These are phyloP conservation scores for Acanthiza pusilla DNA, from an alignment of 2,797 vertebrate species.

Conservation along the genomic window DNA sequence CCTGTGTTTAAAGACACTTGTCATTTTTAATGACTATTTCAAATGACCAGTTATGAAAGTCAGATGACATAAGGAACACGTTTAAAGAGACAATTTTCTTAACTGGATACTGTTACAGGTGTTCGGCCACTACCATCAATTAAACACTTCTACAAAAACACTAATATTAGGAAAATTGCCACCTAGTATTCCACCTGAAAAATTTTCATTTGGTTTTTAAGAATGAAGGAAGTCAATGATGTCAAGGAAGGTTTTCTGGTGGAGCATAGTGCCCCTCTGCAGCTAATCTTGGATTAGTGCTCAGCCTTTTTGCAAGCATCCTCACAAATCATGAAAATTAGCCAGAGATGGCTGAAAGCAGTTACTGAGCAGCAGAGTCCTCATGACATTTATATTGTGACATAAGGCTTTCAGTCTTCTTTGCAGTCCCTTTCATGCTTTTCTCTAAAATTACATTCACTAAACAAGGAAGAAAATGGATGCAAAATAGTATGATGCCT, in stretches of 20 bases:
- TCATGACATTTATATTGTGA: not conserved
- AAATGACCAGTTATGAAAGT: not conserved
- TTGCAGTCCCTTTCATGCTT: not conserved
- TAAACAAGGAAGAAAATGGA: not conserved
- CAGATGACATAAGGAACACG: not conserved
- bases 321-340: not conserved
- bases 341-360: not conserved
- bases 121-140: not conserved
- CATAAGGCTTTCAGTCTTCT: not conserved
- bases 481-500: not conserved
- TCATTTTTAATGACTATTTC: not conserved
- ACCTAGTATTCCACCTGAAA: not conserved
- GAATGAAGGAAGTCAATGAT: not conserved
- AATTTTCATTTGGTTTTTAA: not conserved
- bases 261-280: not conserved
- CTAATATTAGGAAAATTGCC: not conserved
- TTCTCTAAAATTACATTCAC: not conserved
- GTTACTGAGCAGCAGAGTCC: not conserved
- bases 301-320: not conserved
- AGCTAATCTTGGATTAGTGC: not conserved
- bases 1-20: not conserved
- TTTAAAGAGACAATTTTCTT: not conserved
- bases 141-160: not conserved
- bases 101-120: not conserved
- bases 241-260: not conserved